Evolutionary conservation across 1,140 invertebrate genomes (phyloP).

Genomic region (Tetragonula clypearis): DNA sequence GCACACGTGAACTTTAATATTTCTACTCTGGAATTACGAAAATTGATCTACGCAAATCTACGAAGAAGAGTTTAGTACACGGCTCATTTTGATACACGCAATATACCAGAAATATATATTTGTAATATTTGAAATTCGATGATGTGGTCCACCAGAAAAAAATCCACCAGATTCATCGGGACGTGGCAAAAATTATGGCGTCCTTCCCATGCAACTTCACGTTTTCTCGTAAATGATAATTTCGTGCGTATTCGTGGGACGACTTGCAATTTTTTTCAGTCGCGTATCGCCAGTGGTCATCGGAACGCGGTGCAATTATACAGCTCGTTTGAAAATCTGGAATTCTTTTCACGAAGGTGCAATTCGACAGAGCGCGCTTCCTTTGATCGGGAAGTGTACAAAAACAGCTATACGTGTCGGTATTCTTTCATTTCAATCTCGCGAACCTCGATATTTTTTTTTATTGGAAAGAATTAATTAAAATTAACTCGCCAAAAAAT

Average conservation of each 20-base stretch:
- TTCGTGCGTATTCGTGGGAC: slow-evolving; percentile 12
- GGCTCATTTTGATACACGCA: neutral
- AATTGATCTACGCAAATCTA: neutral
- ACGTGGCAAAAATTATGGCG: slow-evolving; percentile 2
- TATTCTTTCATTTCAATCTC: neutral
- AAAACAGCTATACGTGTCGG: neutral
- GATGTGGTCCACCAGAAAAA: neutral
- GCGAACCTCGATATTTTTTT: neutral
- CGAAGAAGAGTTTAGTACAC: neutral
- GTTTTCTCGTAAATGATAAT: slow-evolving; percentile 29
- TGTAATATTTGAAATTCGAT: neutral
- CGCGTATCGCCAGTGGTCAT: slow-evolving; percentile 39
- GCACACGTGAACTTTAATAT: too few relatives aligned
- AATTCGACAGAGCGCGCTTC: neutral
- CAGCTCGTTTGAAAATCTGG: slow-evolving; percentile 15
- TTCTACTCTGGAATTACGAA: neutral
- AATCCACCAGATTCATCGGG: neutral
- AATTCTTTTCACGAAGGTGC: slow-evolving; percentile 30
- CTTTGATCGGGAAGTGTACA: neutral
- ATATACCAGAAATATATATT: neutral
- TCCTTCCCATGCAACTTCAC: slow-evolving; percentile 24
- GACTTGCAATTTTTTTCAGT: slow-evolving; percentile 51
- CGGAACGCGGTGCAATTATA: slow-evolving; percentile 38
- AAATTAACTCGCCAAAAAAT: neutral
- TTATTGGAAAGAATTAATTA: neutral